These are phyloP conservation scores for Theretra japonica DNA, from an alignment of 2,888 invertebrate species.

Conservation along the genomic window DNA sequence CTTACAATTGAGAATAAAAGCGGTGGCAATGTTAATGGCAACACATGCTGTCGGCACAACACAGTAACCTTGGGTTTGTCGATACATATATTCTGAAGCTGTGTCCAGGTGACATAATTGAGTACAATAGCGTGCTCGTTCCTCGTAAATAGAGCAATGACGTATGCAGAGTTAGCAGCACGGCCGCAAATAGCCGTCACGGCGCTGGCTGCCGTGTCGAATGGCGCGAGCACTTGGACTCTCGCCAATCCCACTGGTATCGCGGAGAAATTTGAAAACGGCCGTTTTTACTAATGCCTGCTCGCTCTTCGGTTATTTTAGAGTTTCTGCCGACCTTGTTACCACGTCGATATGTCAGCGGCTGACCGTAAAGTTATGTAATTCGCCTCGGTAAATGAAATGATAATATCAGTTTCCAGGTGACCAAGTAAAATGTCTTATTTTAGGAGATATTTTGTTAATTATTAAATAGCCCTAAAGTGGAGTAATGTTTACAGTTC, in stretches of 20 bases:
- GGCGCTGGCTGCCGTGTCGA: constrained; percentile 73
- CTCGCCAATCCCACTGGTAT: constrained; percentile 65
- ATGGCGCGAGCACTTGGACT: constrained; percentile 72
- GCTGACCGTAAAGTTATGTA: constrained; percentile 70
- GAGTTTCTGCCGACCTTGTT: constrained; percentile 77
- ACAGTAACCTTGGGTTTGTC: constrained; percentile 63
- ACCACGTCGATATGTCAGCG: constrained; percentile 65
- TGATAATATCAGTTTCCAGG: neutral
- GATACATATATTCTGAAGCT: constrained; percentile 54
- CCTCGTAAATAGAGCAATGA: constrained; percentile 81
- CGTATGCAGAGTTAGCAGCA: constrained; percentile 73
- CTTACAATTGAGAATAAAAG: constrained; percentile 21
- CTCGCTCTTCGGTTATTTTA: constrained; percentile 76
- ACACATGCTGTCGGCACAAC: constrained; percentile 34
- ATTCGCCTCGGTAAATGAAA: constrained; percentile 36
- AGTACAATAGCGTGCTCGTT: constrained; percentile 71
- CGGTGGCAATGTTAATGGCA: constrained; percentile 25
- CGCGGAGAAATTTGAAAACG: constrained; percentile 75
- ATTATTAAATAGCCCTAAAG: too few species aligned
- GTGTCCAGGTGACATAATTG: constrained; percentile 76
- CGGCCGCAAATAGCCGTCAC: constrained; percentile 75
- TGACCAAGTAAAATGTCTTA: neutral
- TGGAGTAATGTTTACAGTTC: too few species aligned
- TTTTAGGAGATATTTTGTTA: too few species aligned
- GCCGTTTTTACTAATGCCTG: constrained; percentile 78